These are phyloP conservation scores for Troides helena DNA, from an alignment of 2,888 invertebrate species.

Conservation along the genomic window DNA sequence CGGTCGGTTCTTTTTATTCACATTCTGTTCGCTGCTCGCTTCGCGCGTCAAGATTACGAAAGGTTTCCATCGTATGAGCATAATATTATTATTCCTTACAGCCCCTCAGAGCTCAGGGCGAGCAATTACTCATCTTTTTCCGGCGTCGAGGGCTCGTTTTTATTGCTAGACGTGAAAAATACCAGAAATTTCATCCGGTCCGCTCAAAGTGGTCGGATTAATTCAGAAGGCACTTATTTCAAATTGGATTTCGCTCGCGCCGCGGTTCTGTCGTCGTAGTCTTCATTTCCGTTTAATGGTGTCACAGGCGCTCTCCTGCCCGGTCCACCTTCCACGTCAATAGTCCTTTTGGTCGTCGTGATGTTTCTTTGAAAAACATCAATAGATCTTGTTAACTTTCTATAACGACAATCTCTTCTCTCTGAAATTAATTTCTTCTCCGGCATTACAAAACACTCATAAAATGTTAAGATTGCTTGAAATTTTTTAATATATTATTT, in stretches of 20 bases:
- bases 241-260: constrained; percentile 75
- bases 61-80: constrained; percentile 65
- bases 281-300: constrained; percentile 70
- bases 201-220: constrained; percentile 77
- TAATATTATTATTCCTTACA: constrained; percentile 75
- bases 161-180: constrained; percentile 79
- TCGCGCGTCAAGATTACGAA: constrained; percentile 56
- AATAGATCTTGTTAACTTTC: constrained; percentile 17
- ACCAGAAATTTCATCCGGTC: constrained; percentile 78
- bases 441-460: neutral
- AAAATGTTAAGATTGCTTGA: no score
- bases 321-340: constrained; percentile 21
- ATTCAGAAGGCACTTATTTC: constrained; percentile 80
- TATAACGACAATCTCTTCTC: constrained; percentile 3
- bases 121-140: constrained; percentile 77
- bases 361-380: constrained; percentile 11
- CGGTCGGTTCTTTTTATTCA: constrained; percentile 23
- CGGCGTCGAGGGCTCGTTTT: constrained; percentile 70
- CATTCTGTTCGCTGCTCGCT: constrained; percentile 20
- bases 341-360: constrained; percentile 11
- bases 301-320: constrained; percentile 41
- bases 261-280: constrained; percentile 55
- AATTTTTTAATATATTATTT: no score
- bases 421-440: constrained; percentile 1
- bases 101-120: constrained; percentile 65